phyloP scores from a whole-genome alignment of 2,113 vertebrate species.

The Mola mola region DNA sequence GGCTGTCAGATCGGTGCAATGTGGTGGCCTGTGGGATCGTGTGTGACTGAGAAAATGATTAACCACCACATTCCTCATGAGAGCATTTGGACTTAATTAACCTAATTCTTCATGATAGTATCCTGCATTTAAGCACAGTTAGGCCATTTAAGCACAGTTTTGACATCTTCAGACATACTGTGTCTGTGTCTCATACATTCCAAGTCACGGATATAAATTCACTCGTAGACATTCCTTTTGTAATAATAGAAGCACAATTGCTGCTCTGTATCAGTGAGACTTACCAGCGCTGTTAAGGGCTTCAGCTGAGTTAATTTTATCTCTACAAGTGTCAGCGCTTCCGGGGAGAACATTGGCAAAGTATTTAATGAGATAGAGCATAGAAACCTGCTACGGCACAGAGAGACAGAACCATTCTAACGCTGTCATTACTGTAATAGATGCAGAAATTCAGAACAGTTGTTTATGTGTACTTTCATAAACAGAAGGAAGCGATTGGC shows the following conservation, averaged over 20 bases:
- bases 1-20: conserved; percentile 33
- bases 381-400: conserved; percentile 15
- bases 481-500: background rate
- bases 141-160: conserved; percentile 14
- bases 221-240: conserved; percentile 11
- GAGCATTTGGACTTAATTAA: conserved; percentile 47
- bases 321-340: conserved; percentile 6
- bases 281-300: conserved; percentile 4
- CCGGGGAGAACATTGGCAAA: conserved; percentile 39
- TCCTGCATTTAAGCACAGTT: conserved; percentile 20
- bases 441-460: conserved; percentile 11
- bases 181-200: conserved; percentile 3
- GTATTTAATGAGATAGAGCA: conserved; percentile 27
- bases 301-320: conserved; percentile 35
- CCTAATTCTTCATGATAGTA: conserved; percentile 24
- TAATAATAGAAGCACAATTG: conserved; percentile 38
- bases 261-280: conserved; percentile 31
- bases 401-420: conserved; percentile 1
- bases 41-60: conserved; percentile 44
- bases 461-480: conserved; percentile 13
- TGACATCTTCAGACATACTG: conserved; percentile 7
- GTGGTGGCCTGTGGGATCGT: conserved; percentile 16
- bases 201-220: conserved; percentile 14
- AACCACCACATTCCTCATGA: conserved; percentile 30
- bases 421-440: conserved; percentile 13